Conservation (phyloP, 2,797 vertebrate genomes). For the Myiotriccus ornatus region DNA sequence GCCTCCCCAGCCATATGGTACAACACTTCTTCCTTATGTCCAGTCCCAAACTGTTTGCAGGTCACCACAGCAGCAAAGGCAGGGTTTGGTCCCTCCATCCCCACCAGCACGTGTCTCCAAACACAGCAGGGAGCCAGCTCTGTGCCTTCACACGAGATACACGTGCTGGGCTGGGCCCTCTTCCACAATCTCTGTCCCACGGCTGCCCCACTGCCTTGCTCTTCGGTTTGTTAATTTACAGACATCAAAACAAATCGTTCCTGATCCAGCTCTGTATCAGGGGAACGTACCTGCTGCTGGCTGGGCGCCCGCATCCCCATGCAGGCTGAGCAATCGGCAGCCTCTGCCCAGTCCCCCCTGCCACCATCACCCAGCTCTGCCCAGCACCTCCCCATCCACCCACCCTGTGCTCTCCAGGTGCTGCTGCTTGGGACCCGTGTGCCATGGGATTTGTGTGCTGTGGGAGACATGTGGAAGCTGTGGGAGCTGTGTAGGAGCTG, state of each 20-base stretch:
- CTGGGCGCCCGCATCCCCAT: not conserved
- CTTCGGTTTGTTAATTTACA: not conserved
- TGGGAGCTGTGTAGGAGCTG: not conserved
- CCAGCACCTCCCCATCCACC: not conserved
- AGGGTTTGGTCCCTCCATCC: not conserved
- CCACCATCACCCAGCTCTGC: not conserved
- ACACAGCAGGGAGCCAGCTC: not conserved
- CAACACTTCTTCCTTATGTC: not conserved
- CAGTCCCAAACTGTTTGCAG: not conserved
- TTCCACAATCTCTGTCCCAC: accelerated
- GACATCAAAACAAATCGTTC: not conserved
- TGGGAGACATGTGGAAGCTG: not conserved
- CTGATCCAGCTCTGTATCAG: not conserved
- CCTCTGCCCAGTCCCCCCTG: not conserved
- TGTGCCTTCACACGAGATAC: accelerated
- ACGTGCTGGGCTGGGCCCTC: not conserved
- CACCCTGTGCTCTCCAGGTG: accelerated
- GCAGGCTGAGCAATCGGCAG: accelerated
- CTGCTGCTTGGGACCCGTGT: not conserved
- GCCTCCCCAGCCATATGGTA: not conserved
- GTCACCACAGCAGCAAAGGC: accelerated
- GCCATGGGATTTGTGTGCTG: not conserved
- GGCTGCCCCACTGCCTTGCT: not conserved
- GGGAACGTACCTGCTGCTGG: accelerated
- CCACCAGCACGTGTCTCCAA: not conserved